These are phyloP conservation scores for Patiria pectinifera DNA, from an alignment of 53 echinoderm and acorn worm species.

Conservation along the genomic window DNA sequence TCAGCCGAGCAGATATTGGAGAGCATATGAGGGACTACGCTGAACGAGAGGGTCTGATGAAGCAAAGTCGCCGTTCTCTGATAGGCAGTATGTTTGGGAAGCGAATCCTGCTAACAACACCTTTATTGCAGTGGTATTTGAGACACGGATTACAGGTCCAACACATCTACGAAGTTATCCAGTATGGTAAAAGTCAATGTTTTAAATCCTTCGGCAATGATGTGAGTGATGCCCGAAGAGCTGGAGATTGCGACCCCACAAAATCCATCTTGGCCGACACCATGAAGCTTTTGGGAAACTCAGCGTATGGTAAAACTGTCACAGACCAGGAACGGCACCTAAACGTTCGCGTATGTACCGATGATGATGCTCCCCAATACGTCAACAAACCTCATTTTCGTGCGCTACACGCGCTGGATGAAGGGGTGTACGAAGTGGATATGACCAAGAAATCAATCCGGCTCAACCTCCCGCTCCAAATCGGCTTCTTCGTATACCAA, in stretches of 20 bases:
- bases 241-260: constrained; percentile 29
- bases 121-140: constrained; percentile 31
- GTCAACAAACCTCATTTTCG: constrained; percentile 40
- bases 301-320: constrained; percentile 58
- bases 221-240: constrained; percentile 41
- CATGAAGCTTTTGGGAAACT: constrained; percentile 62
- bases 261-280: constrained; percentile 63
- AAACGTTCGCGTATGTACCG: constrained; percentile 7
- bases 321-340: constrained; percentile 54
- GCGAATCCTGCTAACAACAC: constrained; percentile 20
- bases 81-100: constrained; percentile 48
- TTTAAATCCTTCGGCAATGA: constrained; percentile 22
- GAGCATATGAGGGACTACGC: constrained; percentile 20
- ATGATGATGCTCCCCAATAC: background rate
- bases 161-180: constrained; percentile 26
- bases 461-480: too few species aligned
- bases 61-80: background rate
- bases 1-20: constrained; percentile 22
- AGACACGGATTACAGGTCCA: constrained; percentile 7
- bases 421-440: constrained; percentile 41
- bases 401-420: background rate
- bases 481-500: too few species aligned
- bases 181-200: constrained; percentile 1
- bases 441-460: too few species aligned
- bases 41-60: constrained; percentile 19